phyloP scores from a whole-genome alignment of 92 coral and sea anemone species.

The Palythoa heliodiscus region DNA sequence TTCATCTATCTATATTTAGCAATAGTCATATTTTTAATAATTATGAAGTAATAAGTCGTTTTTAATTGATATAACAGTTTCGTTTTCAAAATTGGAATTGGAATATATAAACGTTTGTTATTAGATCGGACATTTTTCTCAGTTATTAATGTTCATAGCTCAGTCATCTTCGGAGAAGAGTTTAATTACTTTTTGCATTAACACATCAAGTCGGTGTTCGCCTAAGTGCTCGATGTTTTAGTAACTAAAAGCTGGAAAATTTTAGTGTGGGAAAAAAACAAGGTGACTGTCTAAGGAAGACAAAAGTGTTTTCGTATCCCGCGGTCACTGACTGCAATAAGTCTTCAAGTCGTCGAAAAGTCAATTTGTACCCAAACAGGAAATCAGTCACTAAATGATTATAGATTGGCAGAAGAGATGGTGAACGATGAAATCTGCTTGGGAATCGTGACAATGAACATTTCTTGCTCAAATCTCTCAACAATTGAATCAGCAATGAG shows the following conservation, averaged over 20 bases:
- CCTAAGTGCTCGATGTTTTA: not conserved
- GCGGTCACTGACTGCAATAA: not conserved
- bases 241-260: not conserved
- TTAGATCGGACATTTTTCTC: too few species aligned
- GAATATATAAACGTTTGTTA: too few species aligned
- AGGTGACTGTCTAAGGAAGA: not conserved
- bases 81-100: not conserved
- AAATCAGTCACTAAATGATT: not conserved
- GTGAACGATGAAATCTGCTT: not conserved
- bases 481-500: slow-evolving; percentile 12
- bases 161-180: too few species aligned
- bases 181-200: too few species aligned
- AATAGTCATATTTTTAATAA: not conserved
- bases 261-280: not conserved
- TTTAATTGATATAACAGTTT: not conserved
- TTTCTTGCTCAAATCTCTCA: not conserved
- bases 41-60: not conserved
- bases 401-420: not conserved
- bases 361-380: not conserved
- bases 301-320: not conserved
- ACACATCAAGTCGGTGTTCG: not conserved
- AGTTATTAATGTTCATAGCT: too few species aligned
- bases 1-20: not conserved
- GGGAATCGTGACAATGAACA: not conserved
- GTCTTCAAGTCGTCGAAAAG: not conserved